Conservation (phyloP, 1,140 invertebrate species). For the Dufourea novaeangliae region DNA sequence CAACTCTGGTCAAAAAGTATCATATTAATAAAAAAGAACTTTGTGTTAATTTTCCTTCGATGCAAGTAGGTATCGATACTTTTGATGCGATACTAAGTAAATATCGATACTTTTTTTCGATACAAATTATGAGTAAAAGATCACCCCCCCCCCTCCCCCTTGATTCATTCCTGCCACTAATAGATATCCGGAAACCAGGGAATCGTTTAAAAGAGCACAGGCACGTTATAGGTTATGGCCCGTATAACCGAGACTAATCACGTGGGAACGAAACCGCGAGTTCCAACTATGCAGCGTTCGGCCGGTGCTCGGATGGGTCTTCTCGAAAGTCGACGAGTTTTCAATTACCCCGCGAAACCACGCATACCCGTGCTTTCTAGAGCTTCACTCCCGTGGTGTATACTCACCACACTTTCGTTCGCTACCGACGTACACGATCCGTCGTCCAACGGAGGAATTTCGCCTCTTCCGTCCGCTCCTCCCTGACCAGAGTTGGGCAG, state of each 20-base stretch:
- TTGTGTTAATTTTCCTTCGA: no score
- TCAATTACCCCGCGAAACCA: conserved; percentile 41
- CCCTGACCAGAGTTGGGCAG: no score
- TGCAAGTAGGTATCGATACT: no score
- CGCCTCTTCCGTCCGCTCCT: neutral
- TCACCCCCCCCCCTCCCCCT: no score
- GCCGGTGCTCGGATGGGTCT: conserved; percentile 18
- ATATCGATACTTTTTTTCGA: no score
- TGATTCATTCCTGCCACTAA: neutral
- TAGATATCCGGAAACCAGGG: neutral
- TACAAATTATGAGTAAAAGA: no score
- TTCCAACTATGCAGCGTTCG: neutral
- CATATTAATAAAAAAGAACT: no score
- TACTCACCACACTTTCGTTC: conserved; percentile 15
- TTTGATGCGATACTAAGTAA: no score
- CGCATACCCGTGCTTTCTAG: conserved; percentile 26
- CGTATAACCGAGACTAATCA: neutral
- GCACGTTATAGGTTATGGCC: neutral
- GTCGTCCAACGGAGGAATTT: conserved; percentile 1
- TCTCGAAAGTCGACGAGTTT: conserved; percentile 36
- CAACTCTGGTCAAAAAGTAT: no score
- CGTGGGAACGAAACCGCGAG: conserved; percentile 15
- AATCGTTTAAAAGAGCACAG: neutral
- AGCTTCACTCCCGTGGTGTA: conserved; percentile 18
- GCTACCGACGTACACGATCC: neutral